Percentiles rank a stretch among this genome's conserved stretches.
Evolutionary conservation across 2,888 invertebrate genomes (phyloP).

Genomic region (Pseudococcus longispinus): DNA sequence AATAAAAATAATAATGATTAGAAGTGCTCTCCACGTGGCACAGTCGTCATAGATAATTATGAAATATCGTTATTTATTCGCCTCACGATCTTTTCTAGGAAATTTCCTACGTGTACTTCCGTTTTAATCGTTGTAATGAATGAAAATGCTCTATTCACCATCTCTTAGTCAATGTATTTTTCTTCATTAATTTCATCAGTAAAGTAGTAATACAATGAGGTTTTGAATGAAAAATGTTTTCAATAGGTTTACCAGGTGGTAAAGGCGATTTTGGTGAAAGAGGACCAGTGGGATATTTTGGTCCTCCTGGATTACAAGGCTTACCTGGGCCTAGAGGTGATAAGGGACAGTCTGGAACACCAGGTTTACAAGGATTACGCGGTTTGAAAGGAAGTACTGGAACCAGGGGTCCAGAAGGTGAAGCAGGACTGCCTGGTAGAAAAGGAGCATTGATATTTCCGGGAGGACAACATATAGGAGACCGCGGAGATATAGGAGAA

Average conservation of each 20-base stretch:
- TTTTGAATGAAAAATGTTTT: background rate
- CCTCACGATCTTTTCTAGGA: background rate
- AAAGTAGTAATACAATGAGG: background rate
- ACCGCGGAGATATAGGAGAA: constrained; percentile 63
- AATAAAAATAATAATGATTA: background rate
- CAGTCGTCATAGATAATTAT: background rate
- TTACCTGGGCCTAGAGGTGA: constrained; percentile 65
- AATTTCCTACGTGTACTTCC: background rate
- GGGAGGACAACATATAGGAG: constrained; percentile 61
- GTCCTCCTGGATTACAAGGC: constrained; percentile 61
- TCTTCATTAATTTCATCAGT: background rate
- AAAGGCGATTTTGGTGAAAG: constrained; percentile 67
- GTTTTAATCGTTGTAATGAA: background rate
- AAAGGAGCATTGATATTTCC: constrained; percentile 57
- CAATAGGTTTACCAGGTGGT: constrained; percentile 63
- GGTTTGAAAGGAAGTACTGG: constrained; percentile 56
- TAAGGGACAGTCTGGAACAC: constrained; percentile 64
- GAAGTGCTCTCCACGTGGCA: background rate
- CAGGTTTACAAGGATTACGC: constrained; percentile 57
- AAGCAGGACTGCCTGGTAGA: background rate
- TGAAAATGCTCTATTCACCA: too few species aligned
- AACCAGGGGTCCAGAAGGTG: constrained; percentile 36
- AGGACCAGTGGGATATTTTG: constrained; percentile 61
- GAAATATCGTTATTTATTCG: background rate
- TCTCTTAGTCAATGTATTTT: too few species aligned